Percentiles rank a stretch among this genome's conserved stretches.
phyloP scores from a whole-genome alignment of 2,113 vertebrate species.

The Pontoporia blainvillei region DNA sequence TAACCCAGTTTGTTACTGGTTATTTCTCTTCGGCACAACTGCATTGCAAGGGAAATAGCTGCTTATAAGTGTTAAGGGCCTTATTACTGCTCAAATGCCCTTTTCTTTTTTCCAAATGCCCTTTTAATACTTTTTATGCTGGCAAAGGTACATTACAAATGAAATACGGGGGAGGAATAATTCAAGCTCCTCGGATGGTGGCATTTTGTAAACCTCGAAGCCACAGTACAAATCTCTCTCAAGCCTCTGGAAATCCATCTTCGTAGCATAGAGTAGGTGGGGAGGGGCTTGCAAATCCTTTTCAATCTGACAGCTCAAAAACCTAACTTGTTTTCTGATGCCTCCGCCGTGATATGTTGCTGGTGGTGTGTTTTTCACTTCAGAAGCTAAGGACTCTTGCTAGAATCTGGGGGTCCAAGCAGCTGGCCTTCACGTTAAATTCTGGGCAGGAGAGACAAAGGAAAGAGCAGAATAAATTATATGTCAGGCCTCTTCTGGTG shows the following conservation, averaged over 20 bases:
- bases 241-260: constrained; percentile 59
- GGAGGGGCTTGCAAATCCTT: constrained; percentile 59
- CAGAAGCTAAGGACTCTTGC: constrained; percentile 45
- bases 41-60: constrained; percentile 50
- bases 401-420: background rate
- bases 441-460: background rate
- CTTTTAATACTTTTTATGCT: constrained; percentile 63
- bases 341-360: constrained; percentile 68
- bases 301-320: constrained; percentile 69
- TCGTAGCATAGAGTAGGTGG: constrained; percentile 58
- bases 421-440: background rate
- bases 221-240: constrained; percentile 68
- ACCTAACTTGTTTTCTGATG: constrained; percentile 70
- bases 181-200: constrained; percentile 59
- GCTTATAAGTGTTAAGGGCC: constrained; percentile 58
- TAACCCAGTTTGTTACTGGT: constrained; percentile 36
- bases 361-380: constrained; percentile 59
- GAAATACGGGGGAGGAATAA: constrained; percentile 72
- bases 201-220: constrained; percentile 71
- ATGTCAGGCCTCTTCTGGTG: background rate
- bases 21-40: constrained; percentile 19
- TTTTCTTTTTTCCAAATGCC: constrained; percentile 51
- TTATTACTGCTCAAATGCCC: constrained; percentile 68
- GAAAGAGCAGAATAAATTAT: background rate
- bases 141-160: constrained; percentile 71